phyloP scores from a whole-genome alignment of 1,140 invertebrate species.

The Wasmannia auropunctata region DNA sequence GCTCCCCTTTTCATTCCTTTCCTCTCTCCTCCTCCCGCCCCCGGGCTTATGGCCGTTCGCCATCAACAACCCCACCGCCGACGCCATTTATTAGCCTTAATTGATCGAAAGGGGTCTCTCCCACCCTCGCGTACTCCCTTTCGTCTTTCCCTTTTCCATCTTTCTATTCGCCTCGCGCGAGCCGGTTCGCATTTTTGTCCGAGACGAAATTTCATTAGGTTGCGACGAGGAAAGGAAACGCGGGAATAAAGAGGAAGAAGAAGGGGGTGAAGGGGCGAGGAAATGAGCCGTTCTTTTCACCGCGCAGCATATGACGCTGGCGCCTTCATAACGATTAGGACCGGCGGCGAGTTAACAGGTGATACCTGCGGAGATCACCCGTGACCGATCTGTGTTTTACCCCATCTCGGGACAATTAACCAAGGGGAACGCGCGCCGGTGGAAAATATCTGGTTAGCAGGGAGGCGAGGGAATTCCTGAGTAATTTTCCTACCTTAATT shows the following conservation, averaged over 20 bases:
- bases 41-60: conserved; percentile 57
- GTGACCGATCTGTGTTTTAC: conserved; percentile 44
- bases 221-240: conserved; percentile 1
- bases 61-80: conserved; percentile 70
- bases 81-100: conserved; percentile 84
- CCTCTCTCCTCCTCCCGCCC: conserved; percentile 40
- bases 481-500: conserved; percentile 44
- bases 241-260: too few relatives aligned
- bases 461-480: not conserved
- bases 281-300: conserved; percentile 67
- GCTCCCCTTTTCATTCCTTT: conserved; percentile 65
- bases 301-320: conserved; percentile 73
- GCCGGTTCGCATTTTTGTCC: conserved; percentile 66
- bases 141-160: not conserved
- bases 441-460: conserved; percentile 25
- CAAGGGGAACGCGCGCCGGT: not conserved
- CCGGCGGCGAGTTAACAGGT: conserved; percentile 64
- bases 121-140: not conserved
- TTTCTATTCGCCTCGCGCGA: conserved; percentile 34
- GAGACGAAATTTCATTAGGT: conserved; percentile 76
- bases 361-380: conserved; percentile 51
- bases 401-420: conserved; percentile 23
- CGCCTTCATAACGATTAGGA: conserved; percentile 59
- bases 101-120: conserved; percentile 81
- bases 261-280: conserved; percentile 11